Base-by-base conservation (phyloP, 2,797 vertebrate species). In the Miichthys miiuy region DNA sequence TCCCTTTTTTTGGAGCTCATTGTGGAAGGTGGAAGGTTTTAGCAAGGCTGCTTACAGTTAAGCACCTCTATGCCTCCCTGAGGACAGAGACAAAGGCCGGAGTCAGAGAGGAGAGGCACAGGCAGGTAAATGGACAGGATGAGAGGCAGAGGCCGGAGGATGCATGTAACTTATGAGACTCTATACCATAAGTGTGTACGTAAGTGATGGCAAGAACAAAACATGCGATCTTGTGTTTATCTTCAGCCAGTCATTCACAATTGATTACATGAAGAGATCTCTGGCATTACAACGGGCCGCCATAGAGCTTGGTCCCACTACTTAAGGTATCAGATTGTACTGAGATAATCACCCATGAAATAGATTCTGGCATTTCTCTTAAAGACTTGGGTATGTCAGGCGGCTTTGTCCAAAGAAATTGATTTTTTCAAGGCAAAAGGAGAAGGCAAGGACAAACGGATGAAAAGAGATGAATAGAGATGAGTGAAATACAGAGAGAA, bases 271-370 rank as follows among this genome's bases (percentile, higher is more conserved):
- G 92, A 92, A 70, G 85, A 87, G 82, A 87, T 81, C 86, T 73
- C 77, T 72, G 78, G 88, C 84, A 77, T 89, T 86, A 87, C 62
- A 50, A 72, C 60, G 58, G 74, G 47, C 80, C 3, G 42, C 72
- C 82, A 69, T 67, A 71, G 82, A 79, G 84, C 81, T 77, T 30
- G 73, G 79, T 80, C 84, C 89, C 8, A 20, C 89, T 91, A 86
- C 91, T 93, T 93, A 89, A 89, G 81, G 87, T 94, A 91, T 93
- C 92, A 91, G 91, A 90, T 94, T 90, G 78, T 90, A 90, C 89
- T 63, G 82, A 93, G 90, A 93, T 91, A 92, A 92, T 93, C 91
- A 90, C 73, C 89, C 84, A 79, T 89, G 85, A 93, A 88, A 91
- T 87, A 75, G 82, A 88, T 91, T 93, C 85, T 86, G 89, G 80